These are phyloP conservation scores for Chlamydotis undulata DNA, from an alignment of 2,113 vertebrate genomes.

Conservation along the genomic window DNA sequence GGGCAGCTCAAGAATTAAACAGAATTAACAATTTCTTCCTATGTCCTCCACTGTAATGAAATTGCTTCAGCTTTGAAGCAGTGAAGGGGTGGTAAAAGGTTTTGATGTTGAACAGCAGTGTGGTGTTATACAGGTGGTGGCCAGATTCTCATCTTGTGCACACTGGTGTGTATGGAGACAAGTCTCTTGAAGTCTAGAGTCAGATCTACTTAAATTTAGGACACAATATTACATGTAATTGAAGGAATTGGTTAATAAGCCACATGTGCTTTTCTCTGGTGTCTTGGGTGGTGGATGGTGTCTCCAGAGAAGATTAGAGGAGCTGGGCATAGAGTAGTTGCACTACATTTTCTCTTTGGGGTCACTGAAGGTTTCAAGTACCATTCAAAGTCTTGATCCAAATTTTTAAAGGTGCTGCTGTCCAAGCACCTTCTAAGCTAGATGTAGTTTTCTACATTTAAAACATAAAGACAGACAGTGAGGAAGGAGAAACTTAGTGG, in stretches of 20 bases:
- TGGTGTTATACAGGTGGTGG: background rate
- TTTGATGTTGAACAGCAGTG: background rate
- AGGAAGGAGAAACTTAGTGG: background rate
- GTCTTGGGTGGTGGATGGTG: background rate
- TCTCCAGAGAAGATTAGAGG: background rate
- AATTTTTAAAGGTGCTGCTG: background rate
- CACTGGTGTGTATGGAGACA: background rate
- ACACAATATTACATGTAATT: background rate
- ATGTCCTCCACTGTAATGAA: background rate
- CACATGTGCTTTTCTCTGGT: background rate
- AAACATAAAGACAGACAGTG: background rate
- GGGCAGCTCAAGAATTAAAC: constrained; percentile 8
- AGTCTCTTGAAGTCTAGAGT: background rate
- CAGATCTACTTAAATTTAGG: background rate
- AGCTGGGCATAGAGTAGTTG: background rate
- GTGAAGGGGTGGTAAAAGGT: background rate
- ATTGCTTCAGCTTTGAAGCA: background rate
- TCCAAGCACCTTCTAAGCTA: background rate
- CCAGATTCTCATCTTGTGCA: accelerated
- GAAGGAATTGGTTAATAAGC: background rate
- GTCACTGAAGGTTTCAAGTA: accelerated
- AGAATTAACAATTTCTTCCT: background rate
- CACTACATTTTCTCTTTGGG: no score
- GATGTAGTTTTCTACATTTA: background rate
- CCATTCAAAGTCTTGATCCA: background rate